Percentiles rank a stretch among this genome's conserved stretches.
phyloP scores from a whole-genome alignment of 2,797 vertebrate genomes.

The Petrocephalus schoutedeni region DNA sequence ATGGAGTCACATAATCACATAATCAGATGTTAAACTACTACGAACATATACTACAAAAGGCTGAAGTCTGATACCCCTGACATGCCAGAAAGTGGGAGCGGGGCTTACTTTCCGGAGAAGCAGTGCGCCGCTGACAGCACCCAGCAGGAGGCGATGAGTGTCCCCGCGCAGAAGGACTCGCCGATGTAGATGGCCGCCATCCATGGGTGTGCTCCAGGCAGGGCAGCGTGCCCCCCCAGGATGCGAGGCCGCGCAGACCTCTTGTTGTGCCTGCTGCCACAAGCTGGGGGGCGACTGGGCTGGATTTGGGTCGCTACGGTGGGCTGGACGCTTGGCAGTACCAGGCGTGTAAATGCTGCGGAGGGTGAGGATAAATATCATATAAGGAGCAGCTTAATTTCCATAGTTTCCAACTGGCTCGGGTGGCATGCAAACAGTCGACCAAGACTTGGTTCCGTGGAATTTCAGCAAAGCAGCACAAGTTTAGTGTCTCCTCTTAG shows the following conservation, averaged over 20 bases:
- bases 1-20: background rate
- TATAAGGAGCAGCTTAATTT: background rate
- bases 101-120: constrained; percentile 76
- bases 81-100: background rate
- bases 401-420: background rate
- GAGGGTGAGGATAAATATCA: background rate
- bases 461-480: background rate
- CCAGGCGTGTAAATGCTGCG: constrained; percentile 40
- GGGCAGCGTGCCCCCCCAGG: constrained; percentile 68
- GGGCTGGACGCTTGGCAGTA: background rate
- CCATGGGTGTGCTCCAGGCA: constrained; percentile 88
- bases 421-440: background rate
- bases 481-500: background rate
- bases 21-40: background rate
- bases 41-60: background rate
- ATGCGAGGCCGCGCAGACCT: constrained; percentile 69
- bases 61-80: background rate
- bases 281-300: constrained; percentile 40
- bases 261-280: constrained; percentile 80
- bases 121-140: constrained; percentile 87
- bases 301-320: background rate
- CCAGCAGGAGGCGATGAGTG: constrained; percentile 86
- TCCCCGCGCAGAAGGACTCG: constrained; percentile 77
- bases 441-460: background rate
- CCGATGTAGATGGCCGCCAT: constrained; percentile 82